Evolutionary conservation across 2,797 vertebrate genomes (phyloP), one percentile per base, ranked within the genome.

Genomic region (Podarcis lilfordi): DNA sequence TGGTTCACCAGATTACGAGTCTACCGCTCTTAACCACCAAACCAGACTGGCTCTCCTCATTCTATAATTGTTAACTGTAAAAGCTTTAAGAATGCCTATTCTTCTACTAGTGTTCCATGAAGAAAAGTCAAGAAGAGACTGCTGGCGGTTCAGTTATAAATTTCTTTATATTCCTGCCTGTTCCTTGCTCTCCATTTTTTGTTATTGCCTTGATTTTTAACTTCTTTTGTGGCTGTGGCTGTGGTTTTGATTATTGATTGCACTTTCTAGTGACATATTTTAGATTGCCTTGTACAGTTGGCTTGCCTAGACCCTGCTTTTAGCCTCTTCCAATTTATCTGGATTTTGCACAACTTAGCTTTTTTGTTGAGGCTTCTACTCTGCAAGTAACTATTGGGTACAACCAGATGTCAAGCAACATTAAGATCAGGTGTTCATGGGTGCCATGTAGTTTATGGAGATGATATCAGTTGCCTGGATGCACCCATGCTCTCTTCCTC

Each of bases 381-480:
- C 40, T 76, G 59, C 43, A 82, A 68, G 59, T 75, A 55, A 81
- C 32, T 76, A 43, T 75, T 68, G 71, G 61, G 32, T n/a, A 71
- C 55, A 32, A 27, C 32, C 37, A 43, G 9, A 84, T 84, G 45
- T 75, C 87, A 86, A 25, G 68, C 71, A 68, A 55, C 61, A 68
- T 15, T 75, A 68, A 89, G n/a, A 29, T 59, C 50, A 17, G n/a
- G 7, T 86, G 32, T 82, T 85, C 71, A 89, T 21, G n/a, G 4
- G 29, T 37, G 10, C 45, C 27, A 61, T 79, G 68, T 72, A 50
- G 27, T 85, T 82, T 35, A 76, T 85, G 71, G 21, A 25, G 84
- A 76, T 76, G 61, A 82, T 35, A 32, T 59, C n/a, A 85, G 40
- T 88, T 84, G 32, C 66, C 32, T 55, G 64, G 79, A 13, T 86